phyloP scores from a whole-genome alignment of 1,140 invertebrate genomes.

The Drosophila albomicans region DNA sequence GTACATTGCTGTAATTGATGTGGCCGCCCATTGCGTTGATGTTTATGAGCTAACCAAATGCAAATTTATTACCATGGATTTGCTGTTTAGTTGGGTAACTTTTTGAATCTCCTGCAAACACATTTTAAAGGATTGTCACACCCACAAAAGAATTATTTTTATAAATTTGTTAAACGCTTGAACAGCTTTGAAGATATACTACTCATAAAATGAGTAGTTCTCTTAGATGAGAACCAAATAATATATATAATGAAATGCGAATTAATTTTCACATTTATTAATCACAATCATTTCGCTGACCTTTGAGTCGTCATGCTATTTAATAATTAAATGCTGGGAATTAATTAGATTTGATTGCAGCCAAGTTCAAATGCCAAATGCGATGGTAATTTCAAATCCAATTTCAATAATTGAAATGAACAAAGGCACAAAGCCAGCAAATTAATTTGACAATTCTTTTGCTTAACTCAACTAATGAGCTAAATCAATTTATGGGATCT shows the following conservation, averaged over 20 bases:
- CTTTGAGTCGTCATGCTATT: conserved; percentile 9
- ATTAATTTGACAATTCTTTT: conserved; percentile 58
- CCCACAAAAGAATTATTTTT: neutral
- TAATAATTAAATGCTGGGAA: conserved; percentile 14
- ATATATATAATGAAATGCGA: neutral
- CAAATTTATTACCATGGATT: conserved; percentile 39
- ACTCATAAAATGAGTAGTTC: neutral
- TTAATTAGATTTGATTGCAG: conserved; percentile 39
- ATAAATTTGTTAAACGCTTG: neutral
- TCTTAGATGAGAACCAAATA: neutral
- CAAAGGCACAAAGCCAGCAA: conserved; percentile 27
- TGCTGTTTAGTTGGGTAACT: neutral
- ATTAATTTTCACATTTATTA: neutral
- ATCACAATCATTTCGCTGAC: neutral
- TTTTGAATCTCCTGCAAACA: neutral
- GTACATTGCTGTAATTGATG: conserved; percentile 29
- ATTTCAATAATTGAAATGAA: conserved; percentile 60
- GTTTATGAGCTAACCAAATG: conserved; percentile 38
- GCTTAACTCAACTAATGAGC: conserved; percentile 31
- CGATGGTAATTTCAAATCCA: conserved; percentile 13
- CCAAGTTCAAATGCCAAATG: conserved; percentile 17
- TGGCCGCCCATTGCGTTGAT: conserved; percentile 10
- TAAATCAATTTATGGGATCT: conserved; percentile 48
- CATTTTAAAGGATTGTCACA: conserved; percentile 5
- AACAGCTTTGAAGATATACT: no score